Evolutionary conservation across 2,888 invertebrate genomes (phyloP).

Genomic region (Hofmannophila pseudospretella): DNA sequence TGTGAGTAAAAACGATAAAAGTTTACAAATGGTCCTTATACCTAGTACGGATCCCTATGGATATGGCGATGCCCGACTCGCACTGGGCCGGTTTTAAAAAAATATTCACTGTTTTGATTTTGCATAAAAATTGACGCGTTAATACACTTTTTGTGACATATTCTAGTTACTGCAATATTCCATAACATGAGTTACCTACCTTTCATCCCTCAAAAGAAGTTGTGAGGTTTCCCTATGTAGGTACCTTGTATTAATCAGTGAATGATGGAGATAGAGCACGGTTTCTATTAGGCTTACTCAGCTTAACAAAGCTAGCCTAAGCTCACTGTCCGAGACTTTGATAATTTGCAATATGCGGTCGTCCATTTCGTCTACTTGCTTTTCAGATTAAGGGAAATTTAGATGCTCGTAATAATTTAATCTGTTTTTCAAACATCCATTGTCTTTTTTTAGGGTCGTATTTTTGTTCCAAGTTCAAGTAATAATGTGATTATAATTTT

Average conservation of each 20-base stretch:
- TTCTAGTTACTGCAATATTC: too few species aligned
- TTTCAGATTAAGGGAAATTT: not conserved
- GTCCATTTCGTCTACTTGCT: not conserved
- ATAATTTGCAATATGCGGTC: not conserved
- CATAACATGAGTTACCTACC: too few species aligned
- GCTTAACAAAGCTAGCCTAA: conserved; percentile 5
- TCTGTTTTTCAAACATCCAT: not conserved
- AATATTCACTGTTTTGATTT: too few species aligned
- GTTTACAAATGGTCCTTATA: too few species aligned
- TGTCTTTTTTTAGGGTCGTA: not conserved
- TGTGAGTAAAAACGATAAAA: too few species aligned
- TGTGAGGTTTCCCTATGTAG: too few species aligned
- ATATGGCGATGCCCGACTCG: too few species aligned
- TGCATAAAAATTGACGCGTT: too few species aligned
- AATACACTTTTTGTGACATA: too few species aligned
- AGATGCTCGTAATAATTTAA: not conserved
- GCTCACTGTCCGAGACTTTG: not conserved
- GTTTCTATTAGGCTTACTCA: conserved; percentile 24
- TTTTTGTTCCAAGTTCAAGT: conserved; percentile 6
- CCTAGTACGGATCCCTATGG: too few species aligned
- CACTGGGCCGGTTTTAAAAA: too few species aligned
- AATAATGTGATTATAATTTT: conserved; percentile 15
- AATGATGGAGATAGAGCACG: conserved; percentile 41
- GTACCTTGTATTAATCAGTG: conserved; percentile 8
- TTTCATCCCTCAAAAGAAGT: too few species aligned